Percentiles rank a stretch among this genome's conserved stretches.
Evolutionary conservation across 2,888 invertebrate genomes (phyloP).

Genomic region (Ligdia adustata): DNA sequence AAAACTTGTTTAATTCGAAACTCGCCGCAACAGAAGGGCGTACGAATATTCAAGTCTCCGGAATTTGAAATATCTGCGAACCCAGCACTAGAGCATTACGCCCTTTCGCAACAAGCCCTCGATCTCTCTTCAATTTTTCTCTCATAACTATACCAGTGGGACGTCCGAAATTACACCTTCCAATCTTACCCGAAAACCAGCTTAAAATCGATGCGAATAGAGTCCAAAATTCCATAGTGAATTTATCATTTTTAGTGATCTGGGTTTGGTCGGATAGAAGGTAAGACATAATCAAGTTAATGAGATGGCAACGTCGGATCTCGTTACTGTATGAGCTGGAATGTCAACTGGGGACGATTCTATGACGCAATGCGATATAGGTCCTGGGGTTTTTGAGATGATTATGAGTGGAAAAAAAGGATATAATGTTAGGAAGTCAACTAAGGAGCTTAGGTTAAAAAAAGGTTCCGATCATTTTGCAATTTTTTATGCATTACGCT

Average conservation of each 20-base stretch:
- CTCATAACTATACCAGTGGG: constrained; percentile 48
- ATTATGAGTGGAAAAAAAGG: too few species aligned
- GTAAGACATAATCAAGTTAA: constrained; percentile 63
- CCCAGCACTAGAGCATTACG: constrained; percentile 25
- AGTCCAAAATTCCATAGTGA: constrained; percentile 20
- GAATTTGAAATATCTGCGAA: constrained; percentile 8
- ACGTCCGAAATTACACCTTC: constrained; percentile 41
- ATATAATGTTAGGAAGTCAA: too few species aligned
- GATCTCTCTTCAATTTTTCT: constrained; percentile 52
- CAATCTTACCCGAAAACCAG: constrained; percentile 25
- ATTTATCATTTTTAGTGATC: constrained; percentile 25
- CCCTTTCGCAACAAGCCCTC: constrained; percentile 36
- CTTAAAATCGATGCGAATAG: constrained; percentile 19
- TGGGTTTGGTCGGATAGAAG: constrained; percentile 39
- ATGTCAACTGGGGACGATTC: constrained; percentile 42
- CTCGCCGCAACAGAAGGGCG: too few species aligned
- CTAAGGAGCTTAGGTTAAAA: too few species aligned
- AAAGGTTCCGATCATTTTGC: too few species aligned
- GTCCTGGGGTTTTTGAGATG: neutral
- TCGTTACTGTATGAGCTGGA: constrained; percentile 44
- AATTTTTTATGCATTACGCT: too few species aligned
- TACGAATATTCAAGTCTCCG: neutral
- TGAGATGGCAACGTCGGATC: constrained; percentile 52
- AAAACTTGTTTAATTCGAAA: too few species aligned
- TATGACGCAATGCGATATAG: constrained; percentile 7